Evolutionary conservation across 2,888 invertebrate species (phyloP), one percentile per base, ranked within the genome.

Genomic region (Lasius platythorax): DNA sequence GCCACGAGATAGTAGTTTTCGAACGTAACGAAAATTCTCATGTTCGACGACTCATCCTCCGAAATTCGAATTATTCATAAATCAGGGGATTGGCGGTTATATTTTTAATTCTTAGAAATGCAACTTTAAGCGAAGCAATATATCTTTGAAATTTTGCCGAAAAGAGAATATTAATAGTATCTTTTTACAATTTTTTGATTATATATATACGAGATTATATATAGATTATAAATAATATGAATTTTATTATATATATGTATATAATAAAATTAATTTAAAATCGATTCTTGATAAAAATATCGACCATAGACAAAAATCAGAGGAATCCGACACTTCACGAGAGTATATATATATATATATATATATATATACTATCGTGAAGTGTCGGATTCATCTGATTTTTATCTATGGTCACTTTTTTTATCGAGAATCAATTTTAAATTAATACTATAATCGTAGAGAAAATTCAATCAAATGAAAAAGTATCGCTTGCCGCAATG

Each of bases 21-120:
- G 63, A 75, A 58, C 87, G 75, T 64, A 91, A 92, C 92, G 92
- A 91, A 89, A 87, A 87, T 93, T 92, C 91, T 92, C 92, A 93
- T 89, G 83, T 43, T 28, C n/a, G 11, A 46, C 58, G 40, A 76
- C n/a, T 64, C 28, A 30, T 56, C 43, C 11, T 33, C 11, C 6
- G 1, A 30, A 50, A 15, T 56, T 58, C 23, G 12, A 9, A 33
- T 72, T 43, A 43, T 79, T 40, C 1, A 40, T 40, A 79, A 33
- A 78, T 56, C 30, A 23, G 23, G 9, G 0, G 12, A 28, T 28
- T 40, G 67, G 8, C 18, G 3, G 18, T 66, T 40, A 6, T 40
- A 6, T 40, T 56, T 53, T 30, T 63, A 43, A 18, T 1, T 43
- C 12, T 61, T 40, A 56, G 8, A 58, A n/a, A 61, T 58, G 0